A percentile compares a stretch with the other conserved stretches of the same genome.
phyloP scores from a whole-genome alignment of 2,888 invertebrate genomes.

The Drosophila rubida region DNA sequence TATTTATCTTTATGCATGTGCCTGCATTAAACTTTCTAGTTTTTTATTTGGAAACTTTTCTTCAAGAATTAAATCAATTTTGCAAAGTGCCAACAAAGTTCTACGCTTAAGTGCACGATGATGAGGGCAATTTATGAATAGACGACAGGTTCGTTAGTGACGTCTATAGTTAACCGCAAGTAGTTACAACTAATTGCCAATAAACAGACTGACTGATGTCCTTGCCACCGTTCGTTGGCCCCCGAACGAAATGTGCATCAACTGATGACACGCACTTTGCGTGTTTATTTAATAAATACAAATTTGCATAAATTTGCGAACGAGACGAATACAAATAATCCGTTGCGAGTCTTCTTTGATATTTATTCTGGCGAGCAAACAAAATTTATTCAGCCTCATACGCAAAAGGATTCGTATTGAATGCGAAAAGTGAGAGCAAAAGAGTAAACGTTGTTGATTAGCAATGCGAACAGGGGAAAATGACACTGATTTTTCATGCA shows the following conservation, averaged over 20 bases:
- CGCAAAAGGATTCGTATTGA: conserved; percentile 1
- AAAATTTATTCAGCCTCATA: conserved; percentile 36
- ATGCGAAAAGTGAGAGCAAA: background rate
- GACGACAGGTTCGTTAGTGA: conserved; percentile 46
- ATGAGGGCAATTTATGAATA: conserved; percentile 19
- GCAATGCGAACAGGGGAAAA: background rate
- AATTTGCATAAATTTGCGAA: conserved; percentile 69
- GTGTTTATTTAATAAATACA: conserved; percentile 79
- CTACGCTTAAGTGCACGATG: background rate
- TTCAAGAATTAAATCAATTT: background rate
- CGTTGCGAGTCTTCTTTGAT: background rate
- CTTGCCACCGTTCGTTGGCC: conserved; percentile 58
- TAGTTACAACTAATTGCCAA: conserved; percentile 66
- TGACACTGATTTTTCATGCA: conserved; percentile 6
- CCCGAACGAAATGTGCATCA: background rate
- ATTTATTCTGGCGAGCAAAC: conserved; percentile 18
- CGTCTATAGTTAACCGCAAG: conserved; percentile 18
- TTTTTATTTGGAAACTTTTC: background rate
- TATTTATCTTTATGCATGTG: background rate
- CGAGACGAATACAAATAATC: conserved; percentile 6
- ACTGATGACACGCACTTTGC: conserved; percentile 69
- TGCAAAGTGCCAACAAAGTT: too few relatives aligned
- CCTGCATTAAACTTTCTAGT: background rate
- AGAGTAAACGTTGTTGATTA: conserved; percentile 15
- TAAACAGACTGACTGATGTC: conserved; percentile 44